A percentile compares a stretch with the other conserved stretches of the same genome.
These are phyloP conservation scores for Agrenia bidenticulata DNA, from an alignment of 2,888 invertebrate genomes.

Conservation along the genomic window DNA sequence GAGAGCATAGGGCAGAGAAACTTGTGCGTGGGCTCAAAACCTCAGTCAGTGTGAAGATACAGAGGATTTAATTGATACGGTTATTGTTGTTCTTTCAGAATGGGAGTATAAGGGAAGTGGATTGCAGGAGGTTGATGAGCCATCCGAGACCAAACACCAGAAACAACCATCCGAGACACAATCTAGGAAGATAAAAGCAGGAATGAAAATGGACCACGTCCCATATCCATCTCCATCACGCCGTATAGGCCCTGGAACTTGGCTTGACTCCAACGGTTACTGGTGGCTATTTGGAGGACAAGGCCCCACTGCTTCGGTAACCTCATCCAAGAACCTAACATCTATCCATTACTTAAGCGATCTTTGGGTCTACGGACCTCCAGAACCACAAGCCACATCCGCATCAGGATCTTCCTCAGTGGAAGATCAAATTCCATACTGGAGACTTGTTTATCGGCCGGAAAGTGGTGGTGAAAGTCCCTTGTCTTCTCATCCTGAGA, in stretches of 20 bases:
- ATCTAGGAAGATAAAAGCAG: background rate
- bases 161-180: conserved; percentile 18
- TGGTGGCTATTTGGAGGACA: conserved; percentile 53
- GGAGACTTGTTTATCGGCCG: conserved; percentile 43
- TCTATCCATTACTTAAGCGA: conserved; percentile 29
- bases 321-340: background rate
- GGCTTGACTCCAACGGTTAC: conserved; percentile 41
- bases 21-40: too few species aligned
- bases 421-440: conserved; percentile 11
- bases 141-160: conserved; percentile 21
- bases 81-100: conserved; percentile 32
- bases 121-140: conserved; percentile 23
- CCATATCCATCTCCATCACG: conserved; percentile 25
- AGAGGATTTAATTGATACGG: conserved; percentile 15
- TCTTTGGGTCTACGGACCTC: conserved; percentile 40
- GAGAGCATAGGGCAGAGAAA: too few species aligned
- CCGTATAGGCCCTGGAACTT: conserved; percentile 43
- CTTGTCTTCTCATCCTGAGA: conserved; percentile 41
- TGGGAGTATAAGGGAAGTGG: conserved; percentile 42
- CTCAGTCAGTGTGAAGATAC: too few species aligned
- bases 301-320: conserved; percentile 18
- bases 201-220: background rate
- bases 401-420: background rate
- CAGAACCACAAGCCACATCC: background rate
- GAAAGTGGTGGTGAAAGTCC: conserved; percentile 33